Evolutionary conservation across 2,113 vertebrate species (phyloP).

Genomic region (Galbula dea): DNA sequence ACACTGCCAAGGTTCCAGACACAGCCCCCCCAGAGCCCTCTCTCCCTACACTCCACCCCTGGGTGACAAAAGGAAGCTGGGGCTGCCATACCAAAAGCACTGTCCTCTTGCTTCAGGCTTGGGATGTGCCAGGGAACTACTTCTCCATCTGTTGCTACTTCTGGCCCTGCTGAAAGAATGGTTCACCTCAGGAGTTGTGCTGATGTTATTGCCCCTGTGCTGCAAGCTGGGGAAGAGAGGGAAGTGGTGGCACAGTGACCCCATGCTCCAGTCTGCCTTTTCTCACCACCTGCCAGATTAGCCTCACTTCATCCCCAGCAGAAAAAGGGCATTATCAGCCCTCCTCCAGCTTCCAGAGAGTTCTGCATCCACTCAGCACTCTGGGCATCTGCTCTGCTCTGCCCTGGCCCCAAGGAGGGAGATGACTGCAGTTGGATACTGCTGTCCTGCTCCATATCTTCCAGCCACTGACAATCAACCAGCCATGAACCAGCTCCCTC

Average conservation of each 20-base stretch:
- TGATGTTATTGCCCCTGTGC: rapidly evolving
- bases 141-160: background rate
- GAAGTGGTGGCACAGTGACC: background rate
- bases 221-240: background rate
- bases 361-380: background rate
- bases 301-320: background rate
- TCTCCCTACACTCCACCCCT: background rate
- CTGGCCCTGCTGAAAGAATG: background rate
- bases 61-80: background rate
- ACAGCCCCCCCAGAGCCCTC: background rate
- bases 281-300: background rate
- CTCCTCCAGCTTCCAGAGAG: background rate
- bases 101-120: background rate
- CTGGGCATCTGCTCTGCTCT: background rate
- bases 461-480: background rate
- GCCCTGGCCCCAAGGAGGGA: too few relatives aligned
- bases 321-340: background rate
- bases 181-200: background rate
- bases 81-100: background rate
- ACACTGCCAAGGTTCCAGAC: too few relatives aligned
- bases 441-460: background rate
- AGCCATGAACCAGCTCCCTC: background rate
- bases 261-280: background rate
- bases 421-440: background rate
- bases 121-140: background rate